Percentiles rank a stretch among this genome's conserved stretches.
Evolutionary conservation across 1,140 invertebrate species (phyloP).

Genomic region (Hormaphis cornu): DNA sequence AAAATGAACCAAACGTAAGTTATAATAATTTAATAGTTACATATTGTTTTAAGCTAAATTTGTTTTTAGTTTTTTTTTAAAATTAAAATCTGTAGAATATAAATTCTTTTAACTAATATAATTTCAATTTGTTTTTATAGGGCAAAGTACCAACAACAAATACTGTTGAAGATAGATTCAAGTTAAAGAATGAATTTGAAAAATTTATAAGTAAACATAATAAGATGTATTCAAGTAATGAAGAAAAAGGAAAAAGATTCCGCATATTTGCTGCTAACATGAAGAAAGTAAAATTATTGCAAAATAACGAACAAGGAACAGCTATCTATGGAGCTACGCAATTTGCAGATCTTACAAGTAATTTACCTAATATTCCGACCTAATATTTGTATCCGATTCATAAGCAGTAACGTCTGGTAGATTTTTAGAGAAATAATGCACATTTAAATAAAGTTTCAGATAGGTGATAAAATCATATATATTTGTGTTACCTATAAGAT

Average conservation of each 20-base stretch:
- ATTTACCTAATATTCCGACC: slow-evolving; percentile 32
- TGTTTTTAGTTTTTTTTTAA: background rate
- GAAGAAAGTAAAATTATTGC: slow-evolving; percentile 63
- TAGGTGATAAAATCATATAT: too few species aligned
- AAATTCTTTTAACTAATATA: background rate
- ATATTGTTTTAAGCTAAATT: background rate
- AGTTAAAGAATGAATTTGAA: slow-evolving; percentile 42
- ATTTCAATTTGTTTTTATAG: background rate
- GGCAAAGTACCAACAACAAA: slow-evolving; percentile 6
- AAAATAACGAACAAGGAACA: slow-evolving; percentile 73
- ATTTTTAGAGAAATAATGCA: too few species aligned
- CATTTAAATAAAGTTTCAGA: too few species aligned
- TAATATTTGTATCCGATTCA: too few species aligned
- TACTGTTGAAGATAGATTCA: slow-evolving; percentile 36
- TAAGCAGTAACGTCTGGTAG: too few species aligned
- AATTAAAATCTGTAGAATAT: background rate
- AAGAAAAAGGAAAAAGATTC: slow-evolving; percentile 60
- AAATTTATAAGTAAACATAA: slow-evolving; percentile 55
- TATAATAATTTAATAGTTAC: background rate
- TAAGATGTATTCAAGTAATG: slow-evolving; percentile 53
- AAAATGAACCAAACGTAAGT: background rate
- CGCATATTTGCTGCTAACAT: slow-evolving; percentile 77
- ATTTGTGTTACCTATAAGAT: too few species aligned
- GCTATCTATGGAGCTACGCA: slow-evolving; percentile 78
- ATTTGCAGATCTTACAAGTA: slow-evolving; percentile 77